Conservation (phyloP, 2,888 invertebrate species). For the Drosophila dives region DNA sequence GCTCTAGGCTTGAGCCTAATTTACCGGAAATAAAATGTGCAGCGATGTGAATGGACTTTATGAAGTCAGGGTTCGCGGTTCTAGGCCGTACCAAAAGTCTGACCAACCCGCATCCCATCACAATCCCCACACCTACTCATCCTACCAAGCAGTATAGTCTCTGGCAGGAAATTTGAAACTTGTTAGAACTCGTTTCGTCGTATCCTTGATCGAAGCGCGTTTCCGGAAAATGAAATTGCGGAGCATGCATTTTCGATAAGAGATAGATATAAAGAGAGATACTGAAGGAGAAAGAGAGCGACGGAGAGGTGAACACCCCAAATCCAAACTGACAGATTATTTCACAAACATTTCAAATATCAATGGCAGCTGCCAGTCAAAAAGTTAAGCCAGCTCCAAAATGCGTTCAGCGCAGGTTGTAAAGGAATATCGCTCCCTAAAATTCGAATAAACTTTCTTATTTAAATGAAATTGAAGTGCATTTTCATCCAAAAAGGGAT, state of each 20-base stretch:
- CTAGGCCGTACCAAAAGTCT: constrained; percentile 10
- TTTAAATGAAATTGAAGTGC: constrained; percentile 17
- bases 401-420: constrained; percentile 9
- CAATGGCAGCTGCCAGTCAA: constrained; percentile 30
- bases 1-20: constrained; percentile 61
- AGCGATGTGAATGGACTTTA: constrained; percentile 70
- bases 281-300: background rate
- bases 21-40: constrained; percentile 80
- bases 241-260: constrained; percentile 52
- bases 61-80: constrained; percentile 57
- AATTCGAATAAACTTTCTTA: background rate
- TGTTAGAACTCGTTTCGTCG: constrained; percentile 53
- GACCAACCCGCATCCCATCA: background rate
- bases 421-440: background rate
- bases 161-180: constrained; percentile 74
- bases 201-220: constrained; percentile 25
- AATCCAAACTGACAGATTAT: constrained; percentile 31
- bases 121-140: background rate
- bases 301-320: background rate
- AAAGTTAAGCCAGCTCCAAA: constrained; percentile 11
- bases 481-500: background rate
- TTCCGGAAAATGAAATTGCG: constrained; percentile 65
- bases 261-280: background rate
- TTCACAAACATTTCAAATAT: constrained; percentile 33
- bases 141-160: background rate